phyloP scores from a whole-genome alignment of 2,888 invertebrate species.

The Lordiphosa andalusiaca region DNA sequence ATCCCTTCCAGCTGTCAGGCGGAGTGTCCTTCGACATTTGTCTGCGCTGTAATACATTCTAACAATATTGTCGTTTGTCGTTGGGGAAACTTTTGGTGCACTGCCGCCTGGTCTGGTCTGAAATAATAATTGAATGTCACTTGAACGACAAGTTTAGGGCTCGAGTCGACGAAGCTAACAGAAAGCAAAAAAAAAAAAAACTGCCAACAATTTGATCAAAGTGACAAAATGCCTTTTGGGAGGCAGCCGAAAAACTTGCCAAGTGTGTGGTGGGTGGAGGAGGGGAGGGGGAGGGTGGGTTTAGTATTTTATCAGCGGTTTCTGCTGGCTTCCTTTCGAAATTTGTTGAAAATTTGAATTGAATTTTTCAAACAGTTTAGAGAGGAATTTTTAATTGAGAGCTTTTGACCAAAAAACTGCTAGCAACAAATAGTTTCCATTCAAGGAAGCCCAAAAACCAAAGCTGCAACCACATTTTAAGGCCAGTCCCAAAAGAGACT shows the following conservation, averaged over 20 bases:
- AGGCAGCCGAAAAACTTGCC: slow-evolving; percentile 61
- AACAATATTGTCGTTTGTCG: slow-evolving; percentile 69
- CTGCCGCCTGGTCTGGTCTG: slow-evolving; percentile 46
- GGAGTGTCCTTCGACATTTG: slow-evolving; percentile 33
- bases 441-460: slow-evolving; percentile 15
- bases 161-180: slow-evolving; percentile 3
- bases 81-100: slow-evolving; percentile 54
- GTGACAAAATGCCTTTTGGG: slow-evolving; percentile 65
- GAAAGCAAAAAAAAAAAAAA: too few species aligned
- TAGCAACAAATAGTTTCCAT: slow-evolving; percentile 60
- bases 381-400: slow-evolving; percentile 71
- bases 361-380: slow-evolving; percentile 60
- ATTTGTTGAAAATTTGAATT: slow-evolving; percentile 60
- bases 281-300: slow-evolving; percentile 9
- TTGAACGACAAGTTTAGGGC: slow-evolving; percentile 68
- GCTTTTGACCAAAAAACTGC: slow-evolving; percentile 29
- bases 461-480: slow-evolving; percentile 62
- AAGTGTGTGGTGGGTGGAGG: slow-evolving; percentile 34
- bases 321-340: slow-evolving; percentile 37
- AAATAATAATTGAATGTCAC: slow-evolving; percentile 75
- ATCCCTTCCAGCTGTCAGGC: slow-evolving; percentile 3
- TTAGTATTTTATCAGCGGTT: slow-evolving; percentile 61
- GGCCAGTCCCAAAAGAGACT: slow-evolving; percentile 58
- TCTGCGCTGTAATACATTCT: slow-evolving; percentile 57
- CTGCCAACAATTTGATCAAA: slow-evolving; percentile 71